Percentiles rank a stretch among this genome's conserved stretches.
Evolutionary conservation across 2,113 vertebrate genomes (phyloP).

Genomic region (Arenaria interpres): DNA sequence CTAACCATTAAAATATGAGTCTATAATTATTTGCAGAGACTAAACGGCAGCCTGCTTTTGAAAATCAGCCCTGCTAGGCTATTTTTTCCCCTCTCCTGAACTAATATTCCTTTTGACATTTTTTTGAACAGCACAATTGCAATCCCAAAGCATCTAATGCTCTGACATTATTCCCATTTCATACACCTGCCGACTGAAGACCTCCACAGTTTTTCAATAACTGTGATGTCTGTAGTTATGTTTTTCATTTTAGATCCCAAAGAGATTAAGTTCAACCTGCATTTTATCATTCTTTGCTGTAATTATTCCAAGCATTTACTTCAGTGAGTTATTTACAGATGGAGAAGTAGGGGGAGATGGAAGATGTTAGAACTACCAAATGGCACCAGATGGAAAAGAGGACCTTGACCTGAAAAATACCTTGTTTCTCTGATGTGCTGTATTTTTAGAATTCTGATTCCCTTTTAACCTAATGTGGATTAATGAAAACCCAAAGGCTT

Average conservation of each 20-base stretch:
- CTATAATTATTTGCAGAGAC: constrained; percentile 41
- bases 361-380: constrained; percentile 57
- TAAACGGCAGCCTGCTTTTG: neutral
- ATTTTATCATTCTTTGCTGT: constrained; percentile 54
- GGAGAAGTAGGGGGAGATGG: constrained; percentile 42
- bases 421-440: constrained; percentile 55
- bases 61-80: neutral
- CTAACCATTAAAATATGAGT: neutral
- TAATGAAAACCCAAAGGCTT: constrained; percentile 63
- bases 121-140: neutral
- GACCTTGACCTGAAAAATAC: constrained; percentile 60
- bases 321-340: constrained; percentile 64
- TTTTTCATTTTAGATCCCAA: constrained; percentile 50
- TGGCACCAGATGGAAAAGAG: constrained; percentile 50
- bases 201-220: constrained; percentile 15
- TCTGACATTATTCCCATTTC: constrained; percentile 10
- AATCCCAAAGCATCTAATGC: neutral
- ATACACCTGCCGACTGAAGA: neutral
- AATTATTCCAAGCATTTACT: constrained; percentile 64
- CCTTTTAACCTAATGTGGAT: constrained; percentile 61
- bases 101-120: neutral
- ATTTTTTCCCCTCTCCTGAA: neutral
- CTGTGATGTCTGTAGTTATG: neutral
- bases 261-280: constrained; percentile 44
- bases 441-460: constrained; percentile 66